Evolutionary conservation across 1,140 invertebrate genomes (phyloP).

Genomic region (Varroa destructor): DNA sequence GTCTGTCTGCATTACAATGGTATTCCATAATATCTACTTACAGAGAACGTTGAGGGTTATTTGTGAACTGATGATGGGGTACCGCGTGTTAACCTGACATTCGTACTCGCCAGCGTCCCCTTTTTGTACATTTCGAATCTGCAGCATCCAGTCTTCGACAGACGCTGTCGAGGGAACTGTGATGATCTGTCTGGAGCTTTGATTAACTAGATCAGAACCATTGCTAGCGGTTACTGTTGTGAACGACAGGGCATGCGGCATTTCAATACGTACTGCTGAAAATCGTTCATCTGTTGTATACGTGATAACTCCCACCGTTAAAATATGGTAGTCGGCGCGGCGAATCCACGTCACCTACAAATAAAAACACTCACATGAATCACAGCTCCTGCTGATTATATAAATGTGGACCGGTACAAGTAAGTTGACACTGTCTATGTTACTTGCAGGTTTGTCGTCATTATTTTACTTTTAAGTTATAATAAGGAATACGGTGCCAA

Average conservation of each 20-base stretch:
- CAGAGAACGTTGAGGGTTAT: slow-evolving; percentile 64
- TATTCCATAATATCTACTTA: slow-evolving; percentile 45
- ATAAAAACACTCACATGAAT: too few species aligned
- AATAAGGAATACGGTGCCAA: too few species aligned
- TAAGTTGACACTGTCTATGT: too few species aligned
- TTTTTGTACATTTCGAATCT: slow-evolving; percentile 57
- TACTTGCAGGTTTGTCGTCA: background rate
- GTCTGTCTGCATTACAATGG: too few species aligned
- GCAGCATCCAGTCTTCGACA: slow-evolving; percentile 64
- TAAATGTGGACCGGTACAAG: too few species aligned
- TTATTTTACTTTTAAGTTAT: too few species aligned
- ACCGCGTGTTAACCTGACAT: slow-evolving; percentile 64
- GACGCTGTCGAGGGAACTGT: slow-evolving; percentile 43
- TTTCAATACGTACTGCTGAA: slow-evolving; percentile 63
- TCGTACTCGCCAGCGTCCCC: slow-evolving; percentile 63
- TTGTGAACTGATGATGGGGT: slow-evolving; percentile 64
- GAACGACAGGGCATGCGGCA: slow-evolving; percentile 41
- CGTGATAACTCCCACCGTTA: slow-evolving; percentile 57
- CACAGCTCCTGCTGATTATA: too few species aligned
- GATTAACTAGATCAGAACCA: too few species aligned
- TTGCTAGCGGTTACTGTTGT: slow-evolving; percentile 45
- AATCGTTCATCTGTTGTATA: slow-evolving; percentile 72
- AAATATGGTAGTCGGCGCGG: slow-evolving; percentile 56
- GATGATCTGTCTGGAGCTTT: slow-evolving; percentile 11
- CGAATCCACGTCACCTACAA: slow-evolving; percentile 59